Base-by-base conservation (phyloP, 2,888 invertebrate genomes). In the Drosophila longiperda region DNA sequence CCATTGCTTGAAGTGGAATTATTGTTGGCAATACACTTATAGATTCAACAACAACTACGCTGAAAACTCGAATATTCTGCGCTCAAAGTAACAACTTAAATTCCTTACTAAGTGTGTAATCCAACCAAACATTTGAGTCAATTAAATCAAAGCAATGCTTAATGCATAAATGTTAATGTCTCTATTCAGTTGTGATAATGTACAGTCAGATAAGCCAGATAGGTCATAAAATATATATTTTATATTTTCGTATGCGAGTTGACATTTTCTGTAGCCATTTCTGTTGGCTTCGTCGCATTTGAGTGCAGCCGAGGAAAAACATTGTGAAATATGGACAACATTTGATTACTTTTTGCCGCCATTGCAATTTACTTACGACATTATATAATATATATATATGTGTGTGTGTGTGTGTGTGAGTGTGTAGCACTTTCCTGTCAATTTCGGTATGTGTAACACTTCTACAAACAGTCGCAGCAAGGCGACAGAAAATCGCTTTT, bases 401-500 rank as follows among this genome's bases (percentile, higher is more conserved):
- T 23, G 34, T 26, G 15, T 40, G 8, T 38, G 15, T 58, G 17
- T 48, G 29, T 53, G 15, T 64, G 33, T 17, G 60, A 32, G 53
- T 55, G 49, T 48, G 38, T 36, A 33, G 33, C 45, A 69, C 66
- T 71, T 73, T 72, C 60, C 82, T 87, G 86, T 65, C 85, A 73
- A 73, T 79, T 87, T 71, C 65, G 79, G 73, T 80, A 77, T 88
- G 80, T 74, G 67, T 73, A 86, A 70, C 80, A 83, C 80, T 80
- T 80, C 69, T 71, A 33, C 70, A 76, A 80, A 70, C 89, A 88
- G 86, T 65, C 62, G 73, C 75, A 58, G 69, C 68, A 74, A 83
- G 86, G 76, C 83, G 85, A 64, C 64, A 68, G 79, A 69, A 86
- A 83, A 83, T 88, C 83, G 83, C 80, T 86, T 88, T 87, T 83